Base-by-base conservation (phyloP, 2,113 vertebrate genomes). In the Pluvianellus socialis region DNA sequence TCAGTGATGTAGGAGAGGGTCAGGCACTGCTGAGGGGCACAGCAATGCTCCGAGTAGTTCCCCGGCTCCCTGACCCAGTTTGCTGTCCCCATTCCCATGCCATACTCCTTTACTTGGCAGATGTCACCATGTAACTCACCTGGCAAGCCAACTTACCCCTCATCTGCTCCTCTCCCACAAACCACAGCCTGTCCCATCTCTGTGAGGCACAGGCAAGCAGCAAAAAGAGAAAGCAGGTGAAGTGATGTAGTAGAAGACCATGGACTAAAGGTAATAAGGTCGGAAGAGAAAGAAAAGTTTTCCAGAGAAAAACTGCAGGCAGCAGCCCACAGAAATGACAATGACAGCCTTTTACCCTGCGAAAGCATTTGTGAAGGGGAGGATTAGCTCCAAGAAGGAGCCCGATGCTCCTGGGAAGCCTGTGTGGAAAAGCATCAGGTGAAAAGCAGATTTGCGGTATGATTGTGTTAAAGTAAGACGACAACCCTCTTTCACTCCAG, bases 391-490 rank as follows among this genome's bases (percentile, higher is more conserved):
- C 73, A 91, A 90, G 71, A 38, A 68, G 53, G 35, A 76, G 49
- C 12, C 86, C 86, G 59, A 86, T 93, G 86, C 49, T 84, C 11
- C 66, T 38, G 0, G 30, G 58, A 94, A 73, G 45, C 24, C 40
- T 42, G 38, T 2, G 3, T 3, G 4, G 76, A 76, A 94, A 85
- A 84, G 72, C 63, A 77, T 77, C 82, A 90, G 79, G 65, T 86
- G 61, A 84, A 96, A 95, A 86, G 49, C 62, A 68, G 66, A 79
- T 94, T 72, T 96, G 53, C 53, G 85, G 58, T 49, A 58, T 33
- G 76, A 91, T 44, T 30, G 18, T 23, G 30, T 35, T 70, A 88
- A 90, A 87, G 49, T 76, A 82, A 81, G 62, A 88, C 21, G 59
- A 84, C 76, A 95, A 93, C 88, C 77, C 65, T 85, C 47, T 84